A percentile compares a stretch with the other conserved stretches of the same genome.
phyloP scores from a whole-genome alignment of 2,888 invertebrate genomes.

The Torymus texanus region DNA sequence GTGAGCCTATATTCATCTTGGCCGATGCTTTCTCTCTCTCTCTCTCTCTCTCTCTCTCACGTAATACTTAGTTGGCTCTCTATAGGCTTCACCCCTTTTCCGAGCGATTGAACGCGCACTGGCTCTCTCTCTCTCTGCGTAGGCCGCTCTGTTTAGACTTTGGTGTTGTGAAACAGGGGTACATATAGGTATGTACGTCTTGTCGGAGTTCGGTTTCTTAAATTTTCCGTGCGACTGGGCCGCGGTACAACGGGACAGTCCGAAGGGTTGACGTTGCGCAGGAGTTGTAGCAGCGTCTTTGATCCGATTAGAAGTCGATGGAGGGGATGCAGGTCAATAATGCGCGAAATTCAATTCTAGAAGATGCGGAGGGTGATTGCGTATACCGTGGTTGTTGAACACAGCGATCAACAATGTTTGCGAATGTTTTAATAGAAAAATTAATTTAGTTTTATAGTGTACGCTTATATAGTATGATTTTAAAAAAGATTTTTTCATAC shows the following conservation, averaged over 20 bases:
- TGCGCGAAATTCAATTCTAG: constrained; percentile 25
- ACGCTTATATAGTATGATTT: too few species aligned
- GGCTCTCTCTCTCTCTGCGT: background rate
- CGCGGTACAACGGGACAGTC: background rate
- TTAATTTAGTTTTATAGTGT: too few species aligned
- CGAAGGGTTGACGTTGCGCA: background rate
- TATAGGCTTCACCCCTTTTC: constrained; percentile 36
- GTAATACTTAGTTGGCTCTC: constrained; percentile 55
- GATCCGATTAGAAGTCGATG: constrained; percentile 33
- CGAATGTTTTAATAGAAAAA: too few species aligned
- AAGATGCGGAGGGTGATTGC: background rate
- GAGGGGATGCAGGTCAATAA: constrained; percentile 9
- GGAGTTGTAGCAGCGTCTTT: background rate
- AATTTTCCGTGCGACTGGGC: constrained; percentile 38
- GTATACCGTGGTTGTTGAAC: too few species aligned
- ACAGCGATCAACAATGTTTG: too few species aligned
- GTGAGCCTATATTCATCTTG: constrained; percentile 68
- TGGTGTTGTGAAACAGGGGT: background rate
- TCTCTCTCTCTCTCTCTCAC: constrained; percentile 52
- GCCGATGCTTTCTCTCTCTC: constrained; percentile 28
- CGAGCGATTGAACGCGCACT: constrained; percentile 46
- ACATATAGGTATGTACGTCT: background rate
- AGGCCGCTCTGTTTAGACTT: constrained; percentile 23
- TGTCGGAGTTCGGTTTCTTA: constrained; percentile 40
- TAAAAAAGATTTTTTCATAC: too few species aligned